Conservation (phyloP, 1,140 invertebrate genomes). For the Hesperophylax magnus region DNA sequence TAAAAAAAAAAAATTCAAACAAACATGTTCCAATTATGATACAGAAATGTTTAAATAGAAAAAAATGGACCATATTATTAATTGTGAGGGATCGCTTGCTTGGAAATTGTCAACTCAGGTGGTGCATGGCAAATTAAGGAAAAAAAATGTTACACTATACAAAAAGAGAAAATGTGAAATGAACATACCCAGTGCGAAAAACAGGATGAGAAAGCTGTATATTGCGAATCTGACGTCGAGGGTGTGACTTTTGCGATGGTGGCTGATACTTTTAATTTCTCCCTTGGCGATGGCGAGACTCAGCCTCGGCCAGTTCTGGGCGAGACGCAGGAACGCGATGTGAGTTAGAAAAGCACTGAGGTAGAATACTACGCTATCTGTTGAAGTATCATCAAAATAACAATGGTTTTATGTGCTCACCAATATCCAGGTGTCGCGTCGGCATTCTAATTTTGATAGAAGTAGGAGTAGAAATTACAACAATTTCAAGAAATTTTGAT, state of each 20-base stretch:
- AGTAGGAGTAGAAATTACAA: too few species aligned
- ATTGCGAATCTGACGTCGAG: slow-evolving; percentile 16
- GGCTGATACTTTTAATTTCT: slow-evolving; percentile 1
- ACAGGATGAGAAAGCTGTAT: slow-evolving; percentile 44
- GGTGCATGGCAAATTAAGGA: too few species aligned
- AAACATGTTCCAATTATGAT: background rate
- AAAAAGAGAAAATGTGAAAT: too few species aligned
- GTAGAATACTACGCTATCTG: slow-evolving; percentile 48
- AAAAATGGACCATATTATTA: background rate
- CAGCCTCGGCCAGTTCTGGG: slow-evolving; percentile 44
- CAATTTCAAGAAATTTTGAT: too few species aligned
- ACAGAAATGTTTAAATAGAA: background rate
- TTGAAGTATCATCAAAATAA: too few species aligned
- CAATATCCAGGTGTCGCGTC: too few species aligned
- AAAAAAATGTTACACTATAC: too few species aligned
- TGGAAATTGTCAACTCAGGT: background rate
- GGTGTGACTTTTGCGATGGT: background rate
- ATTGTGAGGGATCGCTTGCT: background rate
- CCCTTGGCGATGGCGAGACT: slow-evolving; percentile 12
- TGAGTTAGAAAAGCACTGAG: slow-evolving; percentile 34
- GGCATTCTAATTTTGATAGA: too few species aligned
- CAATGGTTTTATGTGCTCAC: too few species aligned
- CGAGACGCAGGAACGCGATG: slow-evolving; percentile 47
- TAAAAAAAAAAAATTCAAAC: too few species aligned
- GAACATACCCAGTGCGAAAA: slow-evolving; percentile 43